These are phyloP conservation scores for Phyllostomus discolor DNA, from an alignment of 2,113 vertebrate genomes.

Conservation along the genomic window DNA sequence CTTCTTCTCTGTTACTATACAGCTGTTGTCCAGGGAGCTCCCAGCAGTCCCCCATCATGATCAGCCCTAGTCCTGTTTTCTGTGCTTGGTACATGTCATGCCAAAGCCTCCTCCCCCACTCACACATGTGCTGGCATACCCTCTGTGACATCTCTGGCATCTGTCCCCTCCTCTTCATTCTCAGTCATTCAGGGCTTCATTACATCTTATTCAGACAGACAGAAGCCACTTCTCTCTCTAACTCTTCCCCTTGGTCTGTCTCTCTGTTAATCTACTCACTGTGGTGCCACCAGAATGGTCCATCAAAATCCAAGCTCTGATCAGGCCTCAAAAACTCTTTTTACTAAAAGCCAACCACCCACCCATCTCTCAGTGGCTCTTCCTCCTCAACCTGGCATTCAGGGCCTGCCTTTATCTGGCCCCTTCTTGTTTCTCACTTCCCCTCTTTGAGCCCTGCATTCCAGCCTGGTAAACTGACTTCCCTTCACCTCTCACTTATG, in stretches of 20 bases:
- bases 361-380: background rate
- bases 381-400: background rate
- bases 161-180: background rate
- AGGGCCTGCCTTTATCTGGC: background rate
- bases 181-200: background rate
- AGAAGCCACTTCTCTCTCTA: background rate
- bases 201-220: background rate
- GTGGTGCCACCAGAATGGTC: background rate
- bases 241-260: too few species aligned
- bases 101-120: background rate
- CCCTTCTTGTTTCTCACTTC: too few species aligned
- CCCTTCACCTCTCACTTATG: background rate
- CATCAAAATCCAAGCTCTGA: background rate
- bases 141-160: background rate
- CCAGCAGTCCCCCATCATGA: background rate
- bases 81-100: background rate
- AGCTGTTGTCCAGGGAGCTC: background rate
- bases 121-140: background rate
- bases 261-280: background rate
- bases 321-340: background rate
- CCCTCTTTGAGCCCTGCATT: background rate
- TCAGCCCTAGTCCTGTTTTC: background rate
- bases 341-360: background rate
- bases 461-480: background rate
- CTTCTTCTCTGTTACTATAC: background rate